These are phyloP conservation scores for Ypsolopha scabrella DNA, from an alignment of 2,888 invertebrate genomes.

Conservation along the genomic window DNA sequence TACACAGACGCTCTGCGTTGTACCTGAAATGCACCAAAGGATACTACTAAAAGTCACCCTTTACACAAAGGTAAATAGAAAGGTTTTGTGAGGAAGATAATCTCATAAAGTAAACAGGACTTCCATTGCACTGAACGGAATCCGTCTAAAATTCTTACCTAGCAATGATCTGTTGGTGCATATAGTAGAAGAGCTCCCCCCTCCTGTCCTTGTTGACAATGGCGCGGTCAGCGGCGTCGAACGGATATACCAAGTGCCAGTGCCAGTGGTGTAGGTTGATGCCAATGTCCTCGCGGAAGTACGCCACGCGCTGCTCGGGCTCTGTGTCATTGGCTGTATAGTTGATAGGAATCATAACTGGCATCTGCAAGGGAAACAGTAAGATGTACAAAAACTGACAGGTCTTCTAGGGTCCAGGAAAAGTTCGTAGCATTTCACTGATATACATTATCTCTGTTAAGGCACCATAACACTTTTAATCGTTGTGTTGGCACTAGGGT, in stretches of 20 bases:
- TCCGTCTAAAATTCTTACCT: conserved; percentile 57
- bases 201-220: conserved; percentile 79
- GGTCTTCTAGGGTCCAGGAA: no score
- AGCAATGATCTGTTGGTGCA: conserved; percentile 79
- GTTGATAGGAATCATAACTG: conserved; percentile 77
- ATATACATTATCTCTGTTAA: no score
- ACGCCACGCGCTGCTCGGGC: conserved; percentile 83
- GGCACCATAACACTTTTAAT: no score
- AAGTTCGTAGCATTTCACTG: no score
- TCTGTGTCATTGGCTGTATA: conserved; percentile 82
- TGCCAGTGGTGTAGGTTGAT: conserved; percentile 93
- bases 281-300: conserved; percentile 88
- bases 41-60: no score
- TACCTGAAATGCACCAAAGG: conserved; percentile 59
- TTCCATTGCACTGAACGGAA: no score
- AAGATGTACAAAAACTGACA: no score
- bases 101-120: no score
- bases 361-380: conserved; percentile 44
- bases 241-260: conserved; percentile 91
- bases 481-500: no score
- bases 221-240: conserved; percentile 70
- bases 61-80: no score
- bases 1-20: conserved; percentile 81
- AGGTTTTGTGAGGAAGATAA: neutral
- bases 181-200: conserved; percentile 84